phyloP scores from a whole-genome alignment of 2,797 vertebrate species.

The Danio jaintianensis region DNA sequence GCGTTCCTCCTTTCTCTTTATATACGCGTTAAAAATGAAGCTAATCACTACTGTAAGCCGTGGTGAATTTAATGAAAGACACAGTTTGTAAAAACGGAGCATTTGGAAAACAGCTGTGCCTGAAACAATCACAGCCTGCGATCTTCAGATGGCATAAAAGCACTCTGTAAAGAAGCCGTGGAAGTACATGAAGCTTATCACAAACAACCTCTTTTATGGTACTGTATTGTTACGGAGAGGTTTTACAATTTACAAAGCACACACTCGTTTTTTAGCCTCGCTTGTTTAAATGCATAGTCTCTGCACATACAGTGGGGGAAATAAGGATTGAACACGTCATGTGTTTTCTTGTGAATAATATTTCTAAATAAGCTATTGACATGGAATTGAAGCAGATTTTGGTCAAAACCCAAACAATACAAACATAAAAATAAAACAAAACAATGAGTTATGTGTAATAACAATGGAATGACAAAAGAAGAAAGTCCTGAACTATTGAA shows the following conservation, averaged over 20 bases:
- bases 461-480: no score
- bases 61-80: constrained; percentile 11
- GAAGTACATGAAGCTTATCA: constrained; percentile 6
- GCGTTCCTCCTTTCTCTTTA: constrained; percentile 6
- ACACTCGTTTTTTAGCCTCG: background rate
- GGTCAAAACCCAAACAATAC: no score
- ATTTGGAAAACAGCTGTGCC: constrained; percentile 1
- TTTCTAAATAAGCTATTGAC: no score
- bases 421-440: no score
- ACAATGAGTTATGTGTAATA: no score
- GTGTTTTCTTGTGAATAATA: no score
- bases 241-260: background rate
- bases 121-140: constrained; percentile 20
- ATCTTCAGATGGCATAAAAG: background rate
- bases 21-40: constrained; percentile 6
- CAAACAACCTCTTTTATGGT: background rate
- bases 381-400: no score
- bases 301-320: no score
- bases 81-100: background rate
- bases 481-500: no score
- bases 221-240: background rate
- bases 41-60: background rate
- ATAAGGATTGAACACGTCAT: no score
- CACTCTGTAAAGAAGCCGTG: background rate
- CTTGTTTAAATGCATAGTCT: background rate